These are phyloP conservation scores for Tolmerus cingulatus DNA, from an alignment of 2,888 invertebrate species.

Conservation along the genomic window DNA sequence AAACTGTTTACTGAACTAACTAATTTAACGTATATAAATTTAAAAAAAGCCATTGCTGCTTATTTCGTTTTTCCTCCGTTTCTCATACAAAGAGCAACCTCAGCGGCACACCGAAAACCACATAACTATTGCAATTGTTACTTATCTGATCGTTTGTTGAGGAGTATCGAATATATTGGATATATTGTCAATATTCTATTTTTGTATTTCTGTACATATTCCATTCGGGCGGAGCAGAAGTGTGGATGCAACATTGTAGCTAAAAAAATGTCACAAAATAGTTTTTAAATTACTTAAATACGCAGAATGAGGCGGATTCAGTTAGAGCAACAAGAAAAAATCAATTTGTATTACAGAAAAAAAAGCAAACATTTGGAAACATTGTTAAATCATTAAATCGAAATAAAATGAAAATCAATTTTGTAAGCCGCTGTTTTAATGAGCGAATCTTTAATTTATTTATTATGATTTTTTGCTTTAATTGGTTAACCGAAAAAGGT, in stretches of 20 bases:
- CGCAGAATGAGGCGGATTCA: neutral
- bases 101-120: neutral
- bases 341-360: neutral
- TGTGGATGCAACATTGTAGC: neutral
- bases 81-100: neutral
- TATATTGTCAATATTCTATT: slow-evolving; percentile 19
- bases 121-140: neutral
- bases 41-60: neutral
- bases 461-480: too few relatives aligned
- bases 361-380: neutral
- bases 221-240: neutral
- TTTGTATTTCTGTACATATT: slow-evolving; percentile 8
- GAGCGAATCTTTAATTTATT: neutral
- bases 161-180: neutral
- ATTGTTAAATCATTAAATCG: neutral
- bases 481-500: too few relatives aligned
- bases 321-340: neutral
- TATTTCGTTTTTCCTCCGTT: neutral
- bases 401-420: neutral
- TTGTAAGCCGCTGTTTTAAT: neutral
- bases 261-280: slow-evolving; percentile 9
- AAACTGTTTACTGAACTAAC: neutral
- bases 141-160: slow-evolving; percentile 14
- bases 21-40: neutral
- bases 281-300: neutral